Evolutionary conservation across 2,113 vertebrate species (phyloP).

Genomic region (Cygnus atratus): DNA sequence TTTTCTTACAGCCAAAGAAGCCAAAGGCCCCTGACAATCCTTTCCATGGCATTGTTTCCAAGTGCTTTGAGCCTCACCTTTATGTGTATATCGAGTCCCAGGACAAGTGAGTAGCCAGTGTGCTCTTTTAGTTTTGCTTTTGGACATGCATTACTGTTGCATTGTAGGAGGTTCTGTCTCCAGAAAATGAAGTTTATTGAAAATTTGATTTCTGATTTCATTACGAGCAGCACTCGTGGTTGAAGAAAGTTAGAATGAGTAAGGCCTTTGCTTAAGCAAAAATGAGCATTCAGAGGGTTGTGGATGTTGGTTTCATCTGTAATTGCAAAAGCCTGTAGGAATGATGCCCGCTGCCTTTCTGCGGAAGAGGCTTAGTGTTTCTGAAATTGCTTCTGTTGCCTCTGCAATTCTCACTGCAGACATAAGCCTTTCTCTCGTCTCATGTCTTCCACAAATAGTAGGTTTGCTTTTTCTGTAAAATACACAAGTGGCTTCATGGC

Average conservation of each 20-base stretch:
- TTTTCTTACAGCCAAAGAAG: slow-evolving; percentile 88
- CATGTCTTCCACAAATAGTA: not conserved
- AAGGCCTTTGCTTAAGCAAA: not conserved
- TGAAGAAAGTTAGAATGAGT: not conserved
- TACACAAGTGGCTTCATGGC: not conserved
- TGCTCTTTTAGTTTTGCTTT: not conserved
- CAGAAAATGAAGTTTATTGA: not conserved
- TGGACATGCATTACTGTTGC: not conserved
- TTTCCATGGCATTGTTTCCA: slow-evolving; percentile 97
- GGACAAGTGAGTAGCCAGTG: slow-evolving; percentile 89
- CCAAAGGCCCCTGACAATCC: slow-evolving; percentile 94
- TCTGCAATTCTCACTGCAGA: slow-evolving; percentile 51
- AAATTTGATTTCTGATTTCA: not conserved
- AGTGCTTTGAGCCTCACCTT: slow-evolving; percentile 98
- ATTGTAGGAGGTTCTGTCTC: not conserved
- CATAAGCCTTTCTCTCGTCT: slow-evolving; percentile 1
- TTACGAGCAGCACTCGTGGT: not conserved
- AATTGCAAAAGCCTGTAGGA: not conserved
- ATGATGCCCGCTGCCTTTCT: not conserved
- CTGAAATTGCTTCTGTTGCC: slow-evolving; percentile 46
- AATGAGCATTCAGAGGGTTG: not conserved
- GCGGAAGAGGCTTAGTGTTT: not conserved
- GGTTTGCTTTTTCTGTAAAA: slow-evolving; percentile 31
- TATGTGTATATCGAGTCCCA: slow-evolving; percentile 99
- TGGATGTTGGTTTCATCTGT: not conserved